A percentile compares a stretch with the other conserved stretches of the same genome.
Conservation (phyloP, 2,797 vertebrate species). For the Chloroceryle inda region DNA sequence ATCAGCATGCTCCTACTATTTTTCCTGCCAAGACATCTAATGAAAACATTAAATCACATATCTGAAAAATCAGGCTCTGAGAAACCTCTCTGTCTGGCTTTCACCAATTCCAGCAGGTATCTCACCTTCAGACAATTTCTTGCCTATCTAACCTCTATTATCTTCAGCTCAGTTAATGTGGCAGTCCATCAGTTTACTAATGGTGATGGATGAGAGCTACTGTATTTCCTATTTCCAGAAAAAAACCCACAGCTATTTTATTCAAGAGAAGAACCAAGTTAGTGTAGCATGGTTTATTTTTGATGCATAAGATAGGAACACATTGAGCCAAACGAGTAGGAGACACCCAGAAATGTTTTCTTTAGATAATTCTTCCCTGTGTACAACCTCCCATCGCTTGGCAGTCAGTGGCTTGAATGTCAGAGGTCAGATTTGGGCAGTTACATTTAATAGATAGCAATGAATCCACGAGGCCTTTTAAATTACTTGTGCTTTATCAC, state of each 20-base stretch:
- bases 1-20: background rate
- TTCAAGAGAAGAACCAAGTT: background rate
- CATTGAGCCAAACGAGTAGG: background rate
- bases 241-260: background rate
- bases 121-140: background rate
- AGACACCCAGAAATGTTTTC: background rate
- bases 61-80: background rate
- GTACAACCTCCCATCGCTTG: background rate
- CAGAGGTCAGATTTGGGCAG: rapidly evolving
- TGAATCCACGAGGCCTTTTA: background rate
- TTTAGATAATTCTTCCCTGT: background rate
- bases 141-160: background rate
- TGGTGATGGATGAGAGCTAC: background rate
- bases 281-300: background rate
- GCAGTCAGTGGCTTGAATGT: background rate
- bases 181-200: background rate
- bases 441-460: background rate
- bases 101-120: background rate
- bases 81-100: background rate
- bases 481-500: background rate
- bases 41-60: slow-evolving; percentile 3
- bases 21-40: background rate
- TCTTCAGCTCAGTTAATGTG: background rate
- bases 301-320: background rate
- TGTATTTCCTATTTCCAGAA: background rate